These are phyloP conservation scores for Archocentrus centrarchus DNA, from an alignment of 2,113 vertebrate genomes.

Conservation along the genomic window DNA sequence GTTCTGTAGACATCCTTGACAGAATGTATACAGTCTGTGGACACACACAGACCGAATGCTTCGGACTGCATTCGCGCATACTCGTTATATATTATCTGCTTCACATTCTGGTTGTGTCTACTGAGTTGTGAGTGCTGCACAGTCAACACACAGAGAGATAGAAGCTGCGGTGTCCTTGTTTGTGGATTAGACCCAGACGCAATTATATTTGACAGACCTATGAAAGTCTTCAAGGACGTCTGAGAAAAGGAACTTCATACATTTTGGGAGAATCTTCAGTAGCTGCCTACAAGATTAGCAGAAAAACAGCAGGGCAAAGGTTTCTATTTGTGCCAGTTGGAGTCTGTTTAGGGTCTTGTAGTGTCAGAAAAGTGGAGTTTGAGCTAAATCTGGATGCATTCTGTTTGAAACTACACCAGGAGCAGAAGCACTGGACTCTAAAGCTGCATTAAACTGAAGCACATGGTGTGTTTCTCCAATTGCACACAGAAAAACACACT, in stretches of 20 bases:
- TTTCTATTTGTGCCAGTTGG: not conserved
- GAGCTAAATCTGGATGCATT: not conserved
- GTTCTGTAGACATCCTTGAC: conserved; percentile 36
- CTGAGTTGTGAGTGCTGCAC: not conserved
- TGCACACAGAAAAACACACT: not conserved
- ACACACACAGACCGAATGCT: conserved; percentile 12
- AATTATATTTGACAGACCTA: not conserved
- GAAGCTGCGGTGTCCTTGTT: conserved; percentile 28
- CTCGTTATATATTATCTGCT: conserved; percentile 19
- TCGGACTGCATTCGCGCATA: not conserved
- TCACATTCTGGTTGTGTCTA: not conserved
- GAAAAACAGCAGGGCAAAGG: not conserved
- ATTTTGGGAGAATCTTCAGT: not conserved
- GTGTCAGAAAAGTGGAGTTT: not conserved
- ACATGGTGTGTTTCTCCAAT: not conserved
- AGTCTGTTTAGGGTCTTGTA: not conserved
- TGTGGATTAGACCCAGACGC: conserved; percentile 4
- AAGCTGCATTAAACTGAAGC: not conserved
- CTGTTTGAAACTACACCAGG: not conserved
- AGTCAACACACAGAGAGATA: not conserved
- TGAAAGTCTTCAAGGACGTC: not conserved
- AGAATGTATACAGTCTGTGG: conserved; percentile 42
- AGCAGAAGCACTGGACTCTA: not conserved
- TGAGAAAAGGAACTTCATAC: not conserved
- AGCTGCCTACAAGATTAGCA: not conserved